Base-by-base conservation (phyloP, 2,113 vertebrate genomes). In the Alces alces region DNA sequence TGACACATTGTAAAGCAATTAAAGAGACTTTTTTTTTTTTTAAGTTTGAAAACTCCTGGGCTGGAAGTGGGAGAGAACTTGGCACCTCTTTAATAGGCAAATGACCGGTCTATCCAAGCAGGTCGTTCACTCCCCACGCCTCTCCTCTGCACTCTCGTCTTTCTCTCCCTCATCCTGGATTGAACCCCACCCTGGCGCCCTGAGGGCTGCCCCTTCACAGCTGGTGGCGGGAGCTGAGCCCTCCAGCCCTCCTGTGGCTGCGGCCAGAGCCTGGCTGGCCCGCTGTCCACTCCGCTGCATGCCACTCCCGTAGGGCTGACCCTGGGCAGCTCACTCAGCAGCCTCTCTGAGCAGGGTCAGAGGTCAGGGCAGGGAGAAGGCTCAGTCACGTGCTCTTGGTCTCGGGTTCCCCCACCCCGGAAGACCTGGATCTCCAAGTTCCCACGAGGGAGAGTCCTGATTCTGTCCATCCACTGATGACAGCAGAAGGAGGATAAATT, bases 211-310 rank as follows among this genome's bases (percentile, higher is more conserved):
- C 45, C 28, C 36, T 43, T 70, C 43, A n/a, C 19, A 28, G n/a
- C 33, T 15, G 15, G 47, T 1, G 5, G 16, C 39, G 28, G 7
- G 1, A 78, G 36, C 66, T 33, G 43, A 78, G 45, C 54, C 50
- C 14, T 28, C n/a, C 52, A 50, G 88, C 17, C 60, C 61, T 19
- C 43, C 0, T 1, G 21, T 2, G 27, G 39, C 85, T 50, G 39
- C 27, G 47, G 52, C n/a, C 87, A 17, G 30, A 30, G 8, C 6
- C 73, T 14, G 9, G 5, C 50, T 57, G 7, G 15, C 23, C n/a
- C 7, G 1, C 21, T 25, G 14, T 33, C 45, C 50, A 10, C 33
- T 6, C 14, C 36, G 11, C 52, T 25, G 2, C 66, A 25, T 0
- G 0, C 55, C 7, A 13, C 14, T 88, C 25, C 14, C 10, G 1